phyloP scores from a whole-genome alignment of 2,797 vertebrate species.

The Coilia nasus region DNA sequence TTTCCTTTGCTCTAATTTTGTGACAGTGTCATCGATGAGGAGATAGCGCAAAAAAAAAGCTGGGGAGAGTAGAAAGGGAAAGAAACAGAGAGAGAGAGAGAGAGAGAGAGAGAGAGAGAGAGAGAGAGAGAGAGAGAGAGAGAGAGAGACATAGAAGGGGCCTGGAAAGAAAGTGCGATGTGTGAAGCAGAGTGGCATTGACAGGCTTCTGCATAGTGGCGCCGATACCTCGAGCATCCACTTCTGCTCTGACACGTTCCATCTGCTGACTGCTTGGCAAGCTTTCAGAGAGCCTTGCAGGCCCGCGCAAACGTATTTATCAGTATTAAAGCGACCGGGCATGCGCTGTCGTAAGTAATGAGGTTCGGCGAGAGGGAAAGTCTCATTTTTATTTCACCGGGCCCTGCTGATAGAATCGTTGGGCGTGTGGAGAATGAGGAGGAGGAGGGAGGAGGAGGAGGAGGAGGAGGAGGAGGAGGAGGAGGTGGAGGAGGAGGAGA shows the following conservation, averaged over 20 bases:
- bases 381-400: conserved; percentile 47
- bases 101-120: neutral
- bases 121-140: neutral
- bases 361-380: conserved; percentile 38
- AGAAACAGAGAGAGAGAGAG: neutral
- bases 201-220: conserved; percentile 19
- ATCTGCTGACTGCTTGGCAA: conserved; percentile 49
- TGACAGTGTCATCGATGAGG: conserved; percentile 21
- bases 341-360: conserved; percentile 54
- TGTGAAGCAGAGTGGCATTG: conserved; percentile 25
- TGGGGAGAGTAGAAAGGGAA: neutral
- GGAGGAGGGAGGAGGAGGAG: conserved; percentile 1
- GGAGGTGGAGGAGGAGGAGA: conserved; percentile 12
- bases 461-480: neutral
- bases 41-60: neutral
- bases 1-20: conserved; percentile 12
- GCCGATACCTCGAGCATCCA: conserved; percentile 44
- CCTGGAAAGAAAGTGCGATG: conserved; percentile 38
- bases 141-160: neutral
- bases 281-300: conserved; percentile 44
- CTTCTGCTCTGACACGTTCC: conserved; percentile 52
- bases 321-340: conserved; percentile 43
- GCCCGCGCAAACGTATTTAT: conserved; percentile 49
- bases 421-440: neutral
- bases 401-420: conserved; percentile 42